Conservation (phyloP, 2,113 vertebrate species). For the Cheilinus undulatus region DNA sequence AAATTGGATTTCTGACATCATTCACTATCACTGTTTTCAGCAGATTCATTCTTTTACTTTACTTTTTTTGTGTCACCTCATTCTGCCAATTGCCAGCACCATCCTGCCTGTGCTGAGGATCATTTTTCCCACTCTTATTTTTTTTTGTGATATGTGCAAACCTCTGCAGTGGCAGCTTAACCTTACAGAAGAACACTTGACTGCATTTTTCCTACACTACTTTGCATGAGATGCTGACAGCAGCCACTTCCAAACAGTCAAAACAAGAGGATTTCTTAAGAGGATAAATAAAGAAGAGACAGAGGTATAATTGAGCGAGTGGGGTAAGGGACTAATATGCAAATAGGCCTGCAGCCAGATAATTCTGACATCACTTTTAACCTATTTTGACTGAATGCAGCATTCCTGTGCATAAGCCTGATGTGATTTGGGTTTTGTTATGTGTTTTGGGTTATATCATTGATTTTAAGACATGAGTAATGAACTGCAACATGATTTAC, state of each 20-base stretch:
- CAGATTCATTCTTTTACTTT: background rate
- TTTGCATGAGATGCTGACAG: constrained; percentile 36
- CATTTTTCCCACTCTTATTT: constrained; percentile 12
- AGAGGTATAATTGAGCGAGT: background rate
- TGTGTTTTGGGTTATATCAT: no score
- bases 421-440: no score
- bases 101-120: constrained; percentile 15
- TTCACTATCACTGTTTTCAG: background rate
- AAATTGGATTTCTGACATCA: background rate
- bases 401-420: no score
- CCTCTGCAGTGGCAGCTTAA: constrained; percentile 51
- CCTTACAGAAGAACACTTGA: constrained; percentile 39
- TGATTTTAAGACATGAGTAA: no score
- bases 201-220: constrained; percentile 24
- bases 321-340: no score
- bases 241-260: constrained; percentile 25
- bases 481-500: no score
- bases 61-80: constrained; percentile 17
- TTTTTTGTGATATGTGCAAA: constrained; percentile 42
- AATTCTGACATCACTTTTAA: no score
- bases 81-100: constrained; percentile 35
- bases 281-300: background rate
- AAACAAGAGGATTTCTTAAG: background rate
- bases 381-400: no score
- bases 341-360: no score